Percentiles rank a stretch among this genome's conserved stretches.
phyloP scores from a whole-genome alignment of 2,113 vertebrate species.

The Psettodes erumei region DNA sequence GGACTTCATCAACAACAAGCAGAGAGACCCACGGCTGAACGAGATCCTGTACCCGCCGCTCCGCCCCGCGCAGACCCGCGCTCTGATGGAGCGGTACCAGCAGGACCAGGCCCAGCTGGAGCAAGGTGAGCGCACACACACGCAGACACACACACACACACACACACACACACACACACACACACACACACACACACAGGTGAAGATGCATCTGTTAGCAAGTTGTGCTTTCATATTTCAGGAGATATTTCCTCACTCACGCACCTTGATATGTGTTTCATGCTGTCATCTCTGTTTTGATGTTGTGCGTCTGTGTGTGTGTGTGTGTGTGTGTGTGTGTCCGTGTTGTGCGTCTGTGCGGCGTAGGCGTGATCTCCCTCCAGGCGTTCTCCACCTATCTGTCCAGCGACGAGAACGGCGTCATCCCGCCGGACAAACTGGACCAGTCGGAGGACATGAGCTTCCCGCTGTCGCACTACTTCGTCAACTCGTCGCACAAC shows the following conservation, averaged over 20 bases:
- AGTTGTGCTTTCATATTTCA: neutral
- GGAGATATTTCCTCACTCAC: neutral
- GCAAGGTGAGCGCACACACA: conserved; percentile 84
- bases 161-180: conserved; percentile 4
- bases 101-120: conserved; percentile 85
- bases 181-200: conserved; percentile 1
- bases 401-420: conserved; percentile 95
- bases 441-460: conserved; percentile 99
- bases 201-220: neutral
- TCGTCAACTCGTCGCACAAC: conserved; percentile 99
- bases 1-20: conserved; percentile 95
- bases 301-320: conserved; percentile 8
- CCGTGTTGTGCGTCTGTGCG: conserved; percentile 38
- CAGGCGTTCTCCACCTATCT: conserved; percentile 94
- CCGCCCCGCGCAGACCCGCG: conserved; percentile 91
- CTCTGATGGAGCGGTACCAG: conserved; percentile 94
- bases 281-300: too few species aligned
- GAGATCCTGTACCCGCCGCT: conserved; percentile 97
- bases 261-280: neutral
- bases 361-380: conserved; percentile 89
- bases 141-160: neutral
- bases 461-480: conserved; percentile 96
- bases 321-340: neutral
- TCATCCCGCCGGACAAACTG: conserved; percentile 97
- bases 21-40: conserved; percentile 94